Conservation (phyloP, 1,140 invertebrate genomes). For the Sinonovacula constricta region DNA sequence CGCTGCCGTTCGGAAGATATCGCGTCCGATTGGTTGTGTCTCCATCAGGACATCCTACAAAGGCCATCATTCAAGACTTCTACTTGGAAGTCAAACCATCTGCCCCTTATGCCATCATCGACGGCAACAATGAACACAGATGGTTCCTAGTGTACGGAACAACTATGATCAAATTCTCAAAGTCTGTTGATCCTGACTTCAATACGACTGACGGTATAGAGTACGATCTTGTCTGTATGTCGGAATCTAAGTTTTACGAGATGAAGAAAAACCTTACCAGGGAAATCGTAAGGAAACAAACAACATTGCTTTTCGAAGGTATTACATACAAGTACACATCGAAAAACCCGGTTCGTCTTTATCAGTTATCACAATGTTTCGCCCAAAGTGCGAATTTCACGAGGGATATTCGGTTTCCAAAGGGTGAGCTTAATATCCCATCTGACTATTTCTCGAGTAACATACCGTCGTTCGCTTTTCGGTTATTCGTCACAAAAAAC, state of each 20-base stretch:
- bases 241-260: slow-evolving; percentile 48
- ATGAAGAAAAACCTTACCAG: slow-evolving; percentile 31
- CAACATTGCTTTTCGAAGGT: slow-evolving; percentile 52
- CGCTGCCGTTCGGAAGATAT: slow-evolving; percentile 74
- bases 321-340: slow-evolving; percentile 61
- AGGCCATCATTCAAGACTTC: slow-evolving; percentile 50
- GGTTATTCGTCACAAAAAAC: slow-evolving; percentile 68
- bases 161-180: slow-evolving; percentile 68
- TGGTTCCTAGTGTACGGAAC: slow-evolving; percentile 67
- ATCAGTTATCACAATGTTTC: slow-evolving; percentile 62
- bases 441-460: slow-evolving; percentile 58
- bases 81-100: slow-evolving; percentile 65
- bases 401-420: slow-evolving; percentile 55
- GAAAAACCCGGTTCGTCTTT: slow-evolving; percentile 61
- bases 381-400: slow-evolving; percentile 41
- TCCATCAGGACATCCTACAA: slow-evolving; percentile 52
- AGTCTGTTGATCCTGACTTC: slow-evolving; percentile 73
- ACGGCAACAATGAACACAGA: slow-evolving; percentile 58
- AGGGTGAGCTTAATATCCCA: slow-evolving; percentile 65
- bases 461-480: slow-evolving; percentile 59
- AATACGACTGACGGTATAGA: slow-evolving; percentile 55
- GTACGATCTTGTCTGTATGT: slow-evolving; percentile 67
- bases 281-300: slow-evolving; percentile 37
- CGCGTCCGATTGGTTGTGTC: slow-evolving; percentile 66
- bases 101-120: slow-evolving; percentile 67